Conservation (phyloP, 2,113 vertebrate species). For the Osmerus mordax region DNA sequence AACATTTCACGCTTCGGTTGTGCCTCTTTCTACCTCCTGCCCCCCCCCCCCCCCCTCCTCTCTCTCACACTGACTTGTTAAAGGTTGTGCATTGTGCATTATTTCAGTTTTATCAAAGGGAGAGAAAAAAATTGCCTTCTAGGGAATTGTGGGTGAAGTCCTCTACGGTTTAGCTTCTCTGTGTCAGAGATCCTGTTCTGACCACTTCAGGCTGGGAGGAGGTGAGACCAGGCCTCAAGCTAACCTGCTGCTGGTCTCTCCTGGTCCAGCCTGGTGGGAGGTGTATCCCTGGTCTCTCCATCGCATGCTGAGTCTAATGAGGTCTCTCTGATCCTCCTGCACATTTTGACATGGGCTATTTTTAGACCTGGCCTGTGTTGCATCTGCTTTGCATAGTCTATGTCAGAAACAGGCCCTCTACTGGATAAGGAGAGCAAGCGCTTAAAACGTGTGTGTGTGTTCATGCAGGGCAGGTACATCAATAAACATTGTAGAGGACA, state of each 20-base stretch:
- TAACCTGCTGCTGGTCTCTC: neutral
- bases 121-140: too few relatives aligned
- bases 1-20: conserved; percentile 15
- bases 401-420: neutral
- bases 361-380: neutral
- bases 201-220: too few relatives aligned
- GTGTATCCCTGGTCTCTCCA: neutral
- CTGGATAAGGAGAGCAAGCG: neutral
- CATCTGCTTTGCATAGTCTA: conserved; percentile 17
- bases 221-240: too few relatives aligned
- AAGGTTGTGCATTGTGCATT: neutral
- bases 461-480: neutral
- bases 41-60: too few relatives aligned
- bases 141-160: neutral
- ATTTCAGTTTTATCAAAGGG: neutral
- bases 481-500: neutral
- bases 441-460: neutral
- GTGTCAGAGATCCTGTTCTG: neutral
- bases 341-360: conserved; percentile 7
- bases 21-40: too few relatives aligned
- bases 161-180: neutral
- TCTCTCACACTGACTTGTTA: too few relatives aligned
- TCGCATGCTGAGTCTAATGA: conserved; percentile 2
- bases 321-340: conserved; percentile 14
- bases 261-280: neutral